Percentiles rank a stretch among this genome's conserved stretches.
Conservation (phyloP, 2,113 vertebrate genomes). For the Prunella himalayana region DNA sequence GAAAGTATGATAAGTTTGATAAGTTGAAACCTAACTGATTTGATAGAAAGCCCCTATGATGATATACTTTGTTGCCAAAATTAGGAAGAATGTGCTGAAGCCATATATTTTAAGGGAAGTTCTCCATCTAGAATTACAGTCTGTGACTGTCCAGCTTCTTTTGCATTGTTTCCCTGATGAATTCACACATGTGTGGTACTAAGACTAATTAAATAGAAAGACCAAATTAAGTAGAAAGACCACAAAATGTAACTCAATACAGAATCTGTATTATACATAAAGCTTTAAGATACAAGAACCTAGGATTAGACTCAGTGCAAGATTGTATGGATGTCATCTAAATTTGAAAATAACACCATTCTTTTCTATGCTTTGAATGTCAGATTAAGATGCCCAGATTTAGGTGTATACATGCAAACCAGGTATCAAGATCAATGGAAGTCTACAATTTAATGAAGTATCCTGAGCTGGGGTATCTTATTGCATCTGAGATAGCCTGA, state of each 20-base stretch:
- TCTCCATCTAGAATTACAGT: background rate
- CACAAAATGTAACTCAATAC: background rate
- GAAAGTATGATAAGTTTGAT: background rate
- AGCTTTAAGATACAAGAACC: background rate
- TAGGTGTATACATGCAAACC: background rate
- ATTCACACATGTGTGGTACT: background rate
- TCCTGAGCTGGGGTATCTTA: background rate
- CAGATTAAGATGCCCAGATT: background rate
- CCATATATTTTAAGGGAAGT: background rate
- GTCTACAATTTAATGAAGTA: background rate
- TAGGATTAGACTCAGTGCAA: background rate
- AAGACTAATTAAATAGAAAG: background rate
- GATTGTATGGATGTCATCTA: background rate
- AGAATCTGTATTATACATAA: background rate
- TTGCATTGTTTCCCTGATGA: background rate
- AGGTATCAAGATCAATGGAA: background rate
- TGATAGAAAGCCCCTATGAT: background rate
- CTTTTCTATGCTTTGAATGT: background rate
- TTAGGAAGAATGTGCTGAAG: background rate
- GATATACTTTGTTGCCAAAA: background rate
- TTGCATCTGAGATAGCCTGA: background rate
- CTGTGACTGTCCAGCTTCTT: background rate
- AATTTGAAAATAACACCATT: background rate
- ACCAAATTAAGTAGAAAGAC: background rate
- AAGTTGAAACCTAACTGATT: background rate